phyloP scores from a whole-genome alignment of 2,113 vertebrate species.

The Melanerpes formicivorus region DNA sequence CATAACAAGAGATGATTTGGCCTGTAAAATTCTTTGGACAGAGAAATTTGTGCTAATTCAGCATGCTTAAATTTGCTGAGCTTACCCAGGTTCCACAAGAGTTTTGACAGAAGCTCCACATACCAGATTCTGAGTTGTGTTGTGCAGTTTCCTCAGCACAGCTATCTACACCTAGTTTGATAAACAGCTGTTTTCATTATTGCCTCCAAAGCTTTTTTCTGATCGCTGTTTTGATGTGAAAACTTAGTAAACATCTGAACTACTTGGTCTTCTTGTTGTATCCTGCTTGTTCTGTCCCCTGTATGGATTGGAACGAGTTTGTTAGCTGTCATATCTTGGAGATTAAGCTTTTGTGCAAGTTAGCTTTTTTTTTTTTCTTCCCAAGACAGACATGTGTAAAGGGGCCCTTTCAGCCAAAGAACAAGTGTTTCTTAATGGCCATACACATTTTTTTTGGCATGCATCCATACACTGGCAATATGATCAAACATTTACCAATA shows the following conservation, averaged over 20 bases:
- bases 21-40: neutral
- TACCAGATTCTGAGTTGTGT: neutral
- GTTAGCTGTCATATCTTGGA: slow-evolving; percentile 61
- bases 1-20: neutral
- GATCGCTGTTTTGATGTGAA: neutral
- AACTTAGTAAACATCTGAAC: neutral
- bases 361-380: neutral
- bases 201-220: neutral
- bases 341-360: slow-evolving; percentile 35
- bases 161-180: neutral
- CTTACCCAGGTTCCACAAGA: neutral
- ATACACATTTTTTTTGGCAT: slow-evolving; percentile 53
- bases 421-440: slow-evolving; percentile 56
- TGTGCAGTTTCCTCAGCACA: neutral
- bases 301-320: slow-evolving; percentile 12
- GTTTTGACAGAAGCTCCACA: neutral
- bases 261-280: neutral
- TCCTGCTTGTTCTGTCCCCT: neutral
- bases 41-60: neutral
- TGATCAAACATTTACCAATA: slow-evolving; percentile 32
- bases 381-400: slow-evolving; percentile 38
- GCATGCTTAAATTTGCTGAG: neutral
- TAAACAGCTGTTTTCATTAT: neutral
- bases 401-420: slow-evolving; percentile 33
- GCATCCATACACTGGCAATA: slow-evolving; percentile 17